A percentile compares a stretch with the other conserved stretches of the same genome.
These are phyloP conservation scores for Drosophila tani DNA, from an alignment of 1,140 invertebrate genomes.

Conservation along the genomic window DNA sequence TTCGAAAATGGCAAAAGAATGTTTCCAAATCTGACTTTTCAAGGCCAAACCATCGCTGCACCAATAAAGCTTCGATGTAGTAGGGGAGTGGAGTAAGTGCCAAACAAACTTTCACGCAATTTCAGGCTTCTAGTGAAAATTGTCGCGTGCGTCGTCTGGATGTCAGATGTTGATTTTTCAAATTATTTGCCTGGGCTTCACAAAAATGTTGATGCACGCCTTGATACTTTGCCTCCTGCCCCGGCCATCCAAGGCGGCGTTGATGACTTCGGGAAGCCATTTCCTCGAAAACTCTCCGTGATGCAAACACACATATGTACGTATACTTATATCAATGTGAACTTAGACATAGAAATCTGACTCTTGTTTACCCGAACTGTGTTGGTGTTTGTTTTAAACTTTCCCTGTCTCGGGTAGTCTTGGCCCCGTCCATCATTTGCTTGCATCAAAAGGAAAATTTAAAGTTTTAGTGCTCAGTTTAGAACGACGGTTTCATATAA, in stretches of 20 bases:
- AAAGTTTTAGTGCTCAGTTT: slow-evolving; percentile 55
- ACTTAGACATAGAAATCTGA: slow-evolving; percentile 20
- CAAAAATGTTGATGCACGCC: slow-evolving; percentile 66
- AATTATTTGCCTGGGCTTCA: slow-evolving; percentile 73
- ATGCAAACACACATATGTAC: slow-evolving; percentile 3
- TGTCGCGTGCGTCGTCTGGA: slow-evolving; percentile 61
- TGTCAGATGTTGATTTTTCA: slow-evolving; percentile 76
- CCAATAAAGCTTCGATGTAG: not conserved
- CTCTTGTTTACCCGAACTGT: slow-evolving; percentile 40
- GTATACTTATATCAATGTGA: not conserved
- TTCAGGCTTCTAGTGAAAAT: slow-evolving; percentile 57
- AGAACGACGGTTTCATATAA: slow-evolving; percentile 58
- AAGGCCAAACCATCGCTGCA: slow-evolving; percentile 55
- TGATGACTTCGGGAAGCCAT: slow-evolving; percentile 66
- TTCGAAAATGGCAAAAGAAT: slow-evolving; percentile 84
- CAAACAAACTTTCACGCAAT: slow-evolving; percentile 60
- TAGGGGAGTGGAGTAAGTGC: not conserved
- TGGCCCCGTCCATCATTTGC: slow-evolving; percentile 29
- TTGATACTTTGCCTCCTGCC: not conserved
- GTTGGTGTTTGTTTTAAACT: slow-evolving; percentile 73
- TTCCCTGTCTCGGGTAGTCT: slow-evolving; percentile 39
- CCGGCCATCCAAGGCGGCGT: slow-evolving; percentile 15
- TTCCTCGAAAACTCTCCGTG: slow-evolving; percentile 23
- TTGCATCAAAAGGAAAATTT: slow-evolving; percentile 44
- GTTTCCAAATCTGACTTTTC: slow-evolving; percentile 83